These are phyloP conservation scores for Periophthalmus magnuspinnatus DNA, from an alignment of 2,797 vertebrate species.

Conservation along the genomic window DNA sequence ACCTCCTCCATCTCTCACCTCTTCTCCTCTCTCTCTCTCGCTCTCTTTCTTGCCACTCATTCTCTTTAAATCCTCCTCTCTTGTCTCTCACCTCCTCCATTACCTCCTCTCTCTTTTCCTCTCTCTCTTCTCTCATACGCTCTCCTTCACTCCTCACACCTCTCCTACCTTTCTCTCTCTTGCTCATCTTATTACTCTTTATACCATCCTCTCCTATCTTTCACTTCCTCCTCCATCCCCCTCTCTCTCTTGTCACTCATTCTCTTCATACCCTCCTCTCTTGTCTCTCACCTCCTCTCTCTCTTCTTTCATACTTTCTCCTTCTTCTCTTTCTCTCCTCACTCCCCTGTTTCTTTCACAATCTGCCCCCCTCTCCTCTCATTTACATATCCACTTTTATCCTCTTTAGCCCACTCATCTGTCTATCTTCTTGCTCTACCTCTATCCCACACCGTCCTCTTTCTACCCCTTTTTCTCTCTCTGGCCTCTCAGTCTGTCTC, in stretches of 20 bases:
- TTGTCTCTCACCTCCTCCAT: background rate
- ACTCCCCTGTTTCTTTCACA: no score
- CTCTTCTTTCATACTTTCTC: no score
- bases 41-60: background rate
- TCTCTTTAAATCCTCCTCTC: background rate
- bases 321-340: no score
- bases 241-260: background rate
- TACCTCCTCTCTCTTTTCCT: background rate
- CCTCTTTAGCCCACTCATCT: no score
- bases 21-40: background rate
- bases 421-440: no score
- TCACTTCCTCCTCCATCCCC: background rate
- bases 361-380: no score
- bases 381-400: no score
- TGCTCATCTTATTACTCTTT: no score
- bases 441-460: no score
- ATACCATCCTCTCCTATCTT: conserved; percentile 5
- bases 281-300: background rate
- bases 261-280: background rate
- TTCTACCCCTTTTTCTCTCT: no score
- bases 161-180: background rate
- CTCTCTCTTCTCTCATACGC: background rate
- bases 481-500: no score
- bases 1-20: background rate
- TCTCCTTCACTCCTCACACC: background rate